These are phyloP conservation scores for Mus musculus DNA, from an alignment of 2,113 vertebrate genomes.

Conservation along the genomic window GRCm39 chr17:67147501-67148000, in stretches of 20 bases:
- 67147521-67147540: background rate
- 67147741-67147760: background rate
- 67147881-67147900: background rate
- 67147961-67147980: background rate
- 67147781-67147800: background rate
- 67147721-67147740: background rate
- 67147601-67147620: background rate
- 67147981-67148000: background rate
- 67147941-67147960: background rate
- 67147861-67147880: background rate
- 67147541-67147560: background rate
- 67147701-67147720: background rate
- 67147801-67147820: background rate
- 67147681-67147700: background rate
- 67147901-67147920: background rate
- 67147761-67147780: background rate
- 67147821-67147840: conserved; percentile 8
- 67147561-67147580: background rate
- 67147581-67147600: background rate
- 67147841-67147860: background rate
- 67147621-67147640: background rate
- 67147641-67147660: background rate
- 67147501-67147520: background rate
- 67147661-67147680: background rate
- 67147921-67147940: background rate